Percentiles rank a stretch among this genome's conserved stretches.
Conservation (phyloP, 2,888 invertebrate genomes). For the Xestia rhomboidea region DNA sequence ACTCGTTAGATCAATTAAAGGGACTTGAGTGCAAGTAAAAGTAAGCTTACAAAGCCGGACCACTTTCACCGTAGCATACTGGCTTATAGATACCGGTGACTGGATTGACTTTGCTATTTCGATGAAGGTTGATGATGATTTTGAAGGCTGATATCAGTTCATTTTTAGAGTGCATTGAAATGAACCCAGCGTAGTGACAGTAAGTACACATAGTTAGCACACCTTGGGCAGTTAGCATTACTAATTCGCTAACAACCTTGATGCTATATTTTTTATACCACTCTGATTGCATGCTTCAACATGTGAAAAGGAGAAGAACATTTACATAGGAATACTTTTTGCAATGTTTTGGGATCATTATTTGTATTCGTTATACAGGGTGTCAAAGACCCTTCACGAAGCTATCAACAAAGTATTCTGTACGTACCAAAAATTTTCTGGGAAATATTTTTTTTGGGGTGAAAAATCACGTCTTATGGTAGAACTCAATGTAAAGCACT, state of each 20-base stretch:
- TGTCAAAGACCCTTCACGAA: too few species aligned
- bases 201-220: background rate
- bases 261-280: background rate
- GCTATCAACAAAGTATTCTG: too few species aligned
- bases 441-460: too few species aligned
- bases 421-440: too few species aligned
- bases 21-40: slow-evolving; percentile 16
- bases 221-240: background rate
- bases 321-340: background rate
- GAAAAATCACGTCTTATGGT: too few species aligned
- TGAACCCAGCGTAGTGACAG: background rate
- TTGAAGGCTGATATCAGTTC: background rate
- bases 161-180: background rate
- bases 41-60: background rate
- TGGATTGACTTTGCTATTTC: slow-evolving; percentile 15
- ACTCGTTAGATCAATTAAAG: background rate
- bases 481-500: too few species aligned
- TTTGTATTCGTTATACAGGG: background rate
- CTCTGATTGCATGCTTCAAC: background rate
- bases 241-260: background rate
- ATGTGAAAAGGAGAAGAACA: background rate
- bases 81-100: slow-evolving; percentile 14
- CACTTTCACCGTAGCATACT: slow-evolving; percentile 28
- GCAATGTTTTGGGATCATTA: slow-evolving; percentile 4
- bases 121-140: slow-evolving; percentile 36